Base-by-base conservation (phyloP, 2,797 vertebrate species). In the Coluber constrictor region DNA sequence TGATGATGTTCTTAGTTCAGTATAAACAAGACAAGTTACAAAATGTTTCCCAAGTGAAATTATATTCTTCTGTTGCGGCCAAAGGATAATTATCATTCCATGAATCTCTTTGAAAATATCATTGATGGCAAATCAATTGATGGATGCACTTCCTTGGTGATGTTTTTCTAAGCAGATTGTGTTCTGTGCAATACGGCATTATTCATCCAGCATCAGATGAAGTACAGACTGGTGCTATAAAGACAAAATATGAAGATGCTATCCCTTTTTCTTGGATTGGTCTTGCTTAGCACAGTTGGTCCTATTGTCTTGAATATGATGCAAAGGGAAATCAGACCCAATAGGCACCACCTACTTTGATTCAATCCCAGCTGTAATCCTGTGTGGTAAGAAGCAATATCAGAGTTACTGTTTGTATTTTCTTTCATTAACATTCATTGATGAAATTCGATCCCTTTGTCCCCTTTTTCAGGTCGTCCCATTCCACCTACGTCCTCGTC, bases 401-500 rank as follows among this genome's bases (percentile, higher is more conserved):
- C 79, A 12, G 79, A 92, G 93, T 96, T 89, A 93, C 95, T 94
- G 90, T 92, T 95, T 94, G 37, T 86, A 89, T 37, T 3, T 96
- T 96, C 95, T 95, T 90, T 95, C 97, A 96, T 96, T 96, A 94
- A 29, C 97, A 96, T 93, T 97, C 97, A 96, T 97, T 97, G 95
- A 97, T 98, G 98, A 98, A 96, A 97, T 98, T 96, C 98, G 96
- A 97, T 98, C 97, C 98, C 96, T 98, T 92, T 98, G 97, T 98
- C 98, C 98, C 98, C 96, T 98, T 96, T 97, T 98, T 97, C 98
- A 99, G 99, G 99, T 99, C 99, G 98, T 97, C 98, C 99, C 98
- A 98, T 99, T 97, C 99, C 99, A 98, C 99, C 99, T 97, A 99
- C 98, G 98, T 98, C 99, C 96, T 99, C 99, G 97, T 99, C 99